Conservation (phyloP, 2,113 vertebrate species). For the Sialia sialis region DNA sequence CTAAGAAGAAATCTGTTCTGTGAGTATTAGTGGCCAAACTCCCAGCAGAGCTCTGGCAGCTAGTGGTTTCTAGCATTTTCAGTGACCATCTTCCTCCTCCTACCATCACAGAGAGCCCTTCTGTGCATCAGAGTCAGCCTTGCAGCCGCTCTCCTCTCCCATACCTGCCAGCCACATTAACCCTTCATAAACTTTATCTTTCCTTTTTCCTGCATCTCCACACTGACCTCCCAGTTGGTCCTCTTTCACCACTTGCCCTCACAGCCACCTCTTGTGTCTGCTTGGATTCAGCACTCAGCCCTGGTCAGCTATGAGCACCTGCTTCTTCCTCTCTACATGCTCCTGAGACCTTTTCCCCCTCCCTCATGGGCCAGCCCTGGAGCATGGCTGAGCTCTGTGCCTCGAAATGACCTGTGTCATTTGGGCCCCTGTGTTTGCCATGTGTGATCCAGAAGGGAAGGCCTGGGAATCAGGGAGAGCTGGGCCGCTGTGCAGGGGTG, state of each 20-base stretch:
- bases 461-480: background rate
- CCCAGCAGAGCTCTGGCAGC: background rate
- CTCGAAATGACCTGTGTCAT: background rate
- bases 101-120: background rate
- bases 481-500: background rate
- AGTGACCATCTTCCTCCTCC: background rate
- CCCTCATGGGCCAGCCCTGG: background rate
- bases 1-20: slow-evolving; percentile 93
- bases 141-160: background rate
- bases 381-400: background rate
- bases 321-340: background rate
- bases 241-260: background rate
- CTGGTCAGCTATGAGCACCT: background rate
- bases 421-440: background rate
- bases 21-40: slow-evolving; percentile 75
- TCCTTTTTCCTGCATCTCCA: background rate
- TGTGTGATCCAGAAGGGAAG: slow-evolving; percentile 35
- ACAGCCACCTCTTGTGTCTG: background rate
- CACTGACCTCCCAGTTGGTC: background rate
- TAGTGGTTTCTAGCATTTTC: background rate
- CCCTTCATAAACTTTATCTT: background rate
- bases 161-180: background rate
- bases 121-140: background rate
- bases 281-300: background rate
- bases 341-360: background rate